phyloP scores from a whole-genome alignment of 2,113 vertebrate species.

The Toxotes jaculatrix region DNA sequence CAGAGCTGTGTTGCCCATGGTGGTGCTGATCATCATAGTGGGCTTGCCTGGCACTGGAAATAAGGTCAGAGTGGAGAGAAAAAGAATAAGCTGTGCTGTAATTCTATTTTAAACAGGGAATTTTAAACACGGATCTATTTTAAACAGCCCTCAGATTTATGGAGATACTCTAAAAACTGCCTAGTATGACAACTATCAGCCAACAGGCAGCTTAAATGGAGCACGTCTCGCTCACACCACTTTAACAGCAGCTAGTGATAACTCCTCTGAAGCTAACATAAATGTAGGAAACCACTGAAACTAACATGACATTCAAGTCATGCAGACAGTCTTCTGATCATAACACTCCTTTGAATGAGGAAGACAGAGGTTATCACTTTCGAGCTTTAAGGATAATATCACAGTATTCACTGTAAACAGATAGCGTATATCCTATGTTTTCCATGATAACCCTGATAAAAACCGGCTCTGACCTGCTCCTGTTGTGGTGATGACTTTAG shows the following conservation, averaged over 20 bases:
- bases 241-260: background rate
- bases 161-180: background rate
- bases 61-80: background rate
- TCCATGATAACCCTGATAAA: conserved; percentile 2
- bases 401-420: conserved; percentile 24
- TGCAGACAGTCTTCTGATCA: background rate
- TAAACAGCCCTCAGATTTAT: background rate
- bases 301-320: conserved; percentile 3
- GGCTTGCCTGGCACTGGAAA: conserved; percentile 93
- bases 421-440: conserved; percentile 12
- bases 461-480: conserved; percentile 87
- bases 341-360: background rate
- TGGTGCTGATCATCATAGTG: conserved; percentile 98
- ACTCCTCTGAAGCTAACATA: background rate
- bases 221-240: background rate
- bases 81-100: background rate
- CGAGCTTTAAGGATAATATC: conserved; percentile 17
- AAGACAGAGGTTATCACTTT: conserved; percentile 18
- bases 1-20: conserved; percentile 94
- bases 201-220: background rate
- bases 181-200: background rate
- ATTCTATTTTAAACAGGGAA: background rate
- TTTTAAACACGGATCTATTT: background rate
- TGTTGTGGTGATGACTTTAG: conserved; percentile 94
- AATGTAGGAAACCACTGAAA: background rate